These are phyloP conservation scores for Hirtodrosophila cameraria DNA, from an alignment of 2,888 invertebrate species.

Conservation along the genomic window DNA sequence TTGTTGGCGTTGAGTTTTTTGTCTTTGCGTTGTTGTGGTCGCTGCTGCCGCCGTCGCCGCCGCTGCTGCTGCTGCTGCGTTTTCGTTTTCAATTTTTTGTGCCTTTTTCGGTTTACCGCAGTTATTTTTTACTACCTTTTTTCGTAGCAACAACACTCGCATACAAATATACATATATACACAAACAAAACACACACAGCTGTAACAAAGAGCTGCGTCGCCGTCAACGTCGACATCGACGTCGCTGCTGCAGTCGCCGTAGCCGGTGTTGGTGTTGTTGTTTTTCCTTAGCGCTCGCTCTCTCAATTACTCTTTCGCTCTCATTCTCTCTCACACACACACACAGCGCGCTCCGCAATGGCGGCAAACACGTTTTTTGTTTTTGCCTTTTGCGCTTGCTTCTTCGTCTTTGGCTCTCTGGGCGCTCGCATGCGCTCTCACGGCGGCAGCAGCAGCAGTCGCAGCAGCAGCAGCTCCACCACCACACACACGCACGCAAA, in stretches of 20 bases:
- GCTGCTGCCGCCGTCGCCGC: constrained; percentile 20
- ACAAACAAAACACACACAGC: constrained; percentile 42
- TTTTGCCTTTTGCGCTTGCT: constrained; percentile 70
- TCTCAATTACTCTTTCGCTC: constrained; percentile 31
- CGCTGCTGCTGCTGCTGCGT: constrained; percentile 55
- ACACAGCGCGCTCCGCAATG: constrained; percentile 50
- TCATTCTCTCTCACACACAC: constrained; percentile 14
- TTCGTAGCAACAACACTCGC: constrained; percentile 67
- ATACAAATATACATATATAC: constrained; percentile 42
- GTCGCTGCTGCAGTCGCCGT: constrained; percentile 53
- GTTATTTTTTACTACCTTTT: constrained; percentile 81
- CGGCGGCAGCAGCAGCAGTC: constrained; percentile 20
- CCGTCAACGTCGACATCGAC: constrained; percentile 28
- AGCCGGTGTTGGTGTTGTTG: constrained; percentile 63
- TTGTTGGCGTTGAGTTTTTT: constrained; percentile 56
- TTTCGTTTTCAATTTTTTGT: constrained; percentile 79
- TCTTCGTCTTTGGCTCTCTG: constrained; percentile 67
- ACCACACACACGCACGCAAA: constrained; percentile 38
- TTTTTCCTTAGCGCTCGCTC: constrained; percentile 28
- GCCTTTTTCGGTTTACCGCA: constrained; percentile 80
- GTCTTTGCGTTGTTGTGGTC: constrained; percentile 66
- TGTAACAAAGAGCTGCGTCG: constrained; percentile 48
- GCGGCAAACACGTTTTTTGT: constrained; percentile 78
- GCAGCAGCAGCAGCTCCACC: constrained; percentile 42
- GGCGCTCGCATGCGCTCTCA: constrained; percentile 75